Conservation (phyloP, 1,140 invertebrate genomes). For the Nasonia giraulti region DNA sequence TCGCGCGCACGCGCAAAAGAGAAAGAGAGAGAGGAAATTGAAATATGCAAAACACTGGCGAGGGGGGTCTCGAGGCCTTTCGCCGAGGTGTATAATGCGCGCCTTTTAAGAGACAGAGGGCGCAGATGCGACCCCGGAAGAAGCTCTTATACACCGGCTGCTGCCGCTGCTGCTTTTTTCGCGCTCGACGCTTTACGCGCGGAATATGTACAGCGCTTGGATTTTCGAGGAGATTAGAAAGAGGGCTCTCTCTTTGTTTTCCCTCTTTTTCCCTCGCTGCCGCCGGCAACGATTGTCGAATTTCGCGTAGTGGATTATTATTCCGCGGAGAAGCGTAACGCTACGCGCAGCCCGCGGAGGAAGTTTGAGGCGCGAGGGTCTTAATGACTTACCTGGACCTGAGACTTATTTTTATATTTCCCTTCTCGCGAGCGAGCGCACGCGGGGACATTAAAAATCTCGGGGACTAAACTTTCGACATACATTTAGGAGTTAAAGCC, state of each 20-base stretch:
- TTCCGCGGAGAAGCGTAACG: too few relatives aligned
- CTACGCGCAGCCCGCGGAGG: neutral
- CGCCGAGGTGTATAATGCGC: slow-evolving; percentile 40
- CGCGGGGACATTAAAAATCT: slow-evolving; percentile 69
- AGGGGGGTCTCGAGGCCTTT: slow-evolving; percentile 9
- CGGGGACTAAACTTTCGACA: slow-evolving; percentile 68
- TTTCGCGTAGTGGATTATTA: neutral
- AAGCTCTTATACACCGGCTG: neutral
- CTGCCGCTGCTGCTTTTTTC: slow-evolving; percentile 17
- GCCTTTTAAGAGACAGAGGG: slow-evolving; percentile 37
- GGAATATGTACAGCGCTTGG: neutral
- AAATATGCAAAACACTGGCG: slow-evolving; percentile 45
- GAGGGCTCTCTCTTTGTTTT: slow-evolving; percentile 7
- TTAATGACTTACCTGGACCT: slow-evolving; percentile 64
- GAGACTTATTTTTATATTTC: slow-evolving; percentile 70
- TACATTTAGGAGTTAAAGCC: slow-evolving; percentile 69
- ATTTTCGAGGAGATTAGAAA: neutral
- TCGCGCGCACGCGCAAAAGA: neutral
- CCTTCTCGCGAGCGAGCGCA: slow-evolving; percentile 44
- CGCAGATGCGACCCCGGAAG: slow-evolving; percentile 4
- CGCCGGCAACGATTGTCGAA: neutral
- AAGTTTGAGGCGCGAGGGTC: slow-evolving; percentile 50
- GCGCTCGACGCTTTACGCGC: neutral
- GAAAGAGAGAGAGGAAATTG: slow-evolving; percentile 26
- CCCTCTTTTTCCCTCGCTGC: neutral